Base-by-base conservation (phyloP, 2,888 invertebrate genomes). In the Hoplodrina ambigua region DNA sequence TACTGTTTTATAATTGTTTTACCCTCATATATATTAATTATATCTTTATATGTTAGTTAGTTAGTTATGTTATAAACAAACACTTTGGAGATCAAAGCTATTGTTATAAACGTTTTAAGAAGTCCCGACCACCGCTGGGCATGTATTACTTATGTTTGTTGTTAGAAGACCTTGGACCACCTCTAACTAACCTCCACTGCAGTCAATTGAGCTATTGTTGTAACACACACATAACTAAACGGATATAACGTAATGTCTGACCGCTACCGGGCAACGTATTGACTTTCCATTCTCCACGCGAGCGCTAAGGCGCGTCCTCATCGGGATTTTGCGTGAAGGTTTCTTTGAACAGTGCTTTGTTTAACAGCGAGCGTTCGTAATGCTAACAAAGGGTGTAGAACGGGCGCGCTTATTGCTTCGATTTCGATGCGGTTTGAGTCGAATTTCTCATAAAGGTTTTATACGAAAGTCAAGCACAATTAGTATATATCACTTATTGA, bases 231-330 rank as follows among this genome's bases (percentile, higher is more conserved):
- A 44, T 46, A 67, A 60, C 57, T 64, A 41, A 67, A 55, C 64
- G 72, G 52, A 67, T 62, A 58, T 78, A 67, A 80, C 52, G 60
- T 41, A 67, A 80, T 49, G 60, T 41, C n/a, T 54, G 19, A 41
- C 77, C 37, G 63, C 75, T 58, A 63, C 70, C 37, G 54, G 58
- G 17, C 6, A 33, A 30, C 37, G 44, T 72, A 46, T 75, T 75
- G 60, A 75, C 80, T 75, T 67, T 58, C 52, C 60, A 80, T 78
- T 78, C 50, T 64, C n/a, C 44, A 53, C 60, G 71, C 63, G 13
- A 11, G 17, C 19, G 15, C 62, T 63, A 44, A 63, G 63, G 19
- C 49, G n/a, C n/a, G 41, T n/a, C 3, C 19, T 17, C 19, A 25
- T n/a, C 8, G 25, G 5, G 5, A 17, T 7, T 4, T 56, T 52